A percentile compares a stretch with the other conserved stretches of the same genome.
These are phyloP conservation scores for Anguilla obscura DNA, from an alignment of 2,797 vertebrate species.

Conservation along the genomic window DNA sequence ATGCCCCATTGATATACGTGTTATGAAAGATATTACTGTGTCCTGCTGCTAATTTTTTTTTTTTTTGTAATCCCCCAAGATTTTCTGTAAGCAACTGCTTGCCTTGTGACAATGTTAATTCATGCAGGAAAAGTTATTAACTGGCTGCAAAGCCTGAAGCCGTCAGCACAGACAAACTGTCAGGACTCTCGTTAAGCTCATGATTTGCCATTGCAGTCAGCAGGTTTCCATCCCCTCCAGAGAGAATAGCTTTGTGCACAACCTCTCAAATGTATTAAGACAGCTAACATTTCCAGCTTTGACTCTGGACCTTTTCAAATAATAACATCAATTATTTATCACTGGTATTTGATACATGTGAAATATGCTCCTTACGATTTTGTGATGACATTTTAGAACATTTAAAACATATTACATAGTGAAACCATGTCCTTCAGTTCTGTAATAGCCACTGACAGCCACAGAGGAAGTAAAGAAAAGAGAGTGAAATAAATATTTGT, in stretches of 20 bases:
- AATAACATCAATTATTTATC: background rate
- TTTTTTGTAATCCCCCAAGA: background rate
- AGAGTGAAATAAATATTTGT: background rate
- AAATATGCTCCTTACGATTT: background rate
- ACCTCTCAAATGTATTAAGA: background rate
- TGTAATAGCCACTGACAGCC: background rate
- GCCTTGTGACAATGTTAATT: background rate
- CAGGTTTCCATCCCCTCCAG: background rate
- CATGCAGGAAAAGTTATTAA: conserved; percentile 2
- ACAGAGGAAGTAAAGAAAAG: background rate
- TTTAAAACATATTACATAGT: background rate
- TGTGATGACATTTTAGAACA: background rate
- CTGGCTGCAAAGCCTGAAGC: background rate
- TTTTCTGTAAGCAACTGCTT: background rate
- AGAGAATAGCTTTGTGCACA: background rate
- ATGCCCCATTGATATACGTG: background rate
- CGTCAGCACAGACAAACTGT: background rate
- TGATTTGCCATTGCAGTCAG: background rate
- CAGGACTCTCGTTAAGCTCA: conserved; percentile 3
- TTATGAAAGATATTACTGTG: background rate
- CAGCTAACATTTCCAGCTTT: conserved; percentile 10
- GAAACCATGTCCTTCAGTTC: background rate
- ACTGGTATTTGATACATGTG: background rate
- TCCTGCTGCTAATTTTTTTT: background rate
- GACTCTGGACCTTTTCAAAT: background rate